Base-by-base conservation (phyloP, 2,797 vertebrate genomes). In the Danio choprae region DNA sequence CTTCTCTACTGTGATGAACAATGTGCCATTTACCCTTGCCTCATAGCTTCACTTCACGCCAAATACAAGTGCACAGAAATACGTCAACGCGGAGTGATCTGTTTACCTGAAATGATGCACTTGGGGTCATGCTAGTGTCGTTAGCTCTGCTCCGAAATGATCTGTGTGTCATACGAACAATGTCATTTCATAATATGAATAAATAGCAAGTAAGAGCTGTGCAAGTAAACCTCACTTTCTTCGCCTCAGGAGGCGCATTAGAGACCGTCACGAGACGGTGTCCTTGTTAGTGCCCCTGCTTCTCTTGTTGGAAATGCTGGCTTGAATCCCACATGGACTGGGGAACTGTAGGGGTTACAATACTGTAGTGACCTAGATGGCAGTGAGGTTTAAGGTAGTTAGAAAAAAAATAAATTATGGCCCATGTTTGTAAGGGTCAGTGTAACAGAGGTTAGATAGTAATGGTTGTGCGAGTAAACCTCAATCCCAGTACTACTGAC, bases 1-100 rank as follows among this genome's bases (percentile, higher is more conserved):
- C 50, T 81, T 53, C 74, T 53, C 48, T 70, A 43, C 65, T 50
- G 20, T 56, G 56, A 79, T 79, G 55, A 78, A 63, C 71, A 64
- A 71, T 81, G 48, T 64, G 8, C 16, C 50, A 29, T 69, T 69
- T 63, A 20, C 80, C 62, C 71, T 5, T n/a, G 44, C 36, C 22
- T 78, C 41, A 55, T 20, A 46, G 50, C 68, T 55, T 50, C 15
- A 15, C 22, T 48, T 67, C 20, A 51, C 41, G 4, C 50, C 43
- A 20, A 69, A 78, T 58, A 40, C 41, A 38, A 48, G 64, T 51
- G 58, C n/a, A 18, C 43, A 50, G 11, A 46, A 36, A 44, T 43
- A 36, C 12, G 10, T 68, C 40, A 67, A 15, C 58, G 50, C 6
- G 1, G 55, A 46, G 6, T 18, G 15, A 40, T 65, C n/a, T 50